A percentile compares a stretch with the other conserved stretches of the same genome.
These are phyloP conservation scores for Zapornia atra DNA, from an alignment of 2,113 vertebrate species.

Conservation along the genomic window DNA sequence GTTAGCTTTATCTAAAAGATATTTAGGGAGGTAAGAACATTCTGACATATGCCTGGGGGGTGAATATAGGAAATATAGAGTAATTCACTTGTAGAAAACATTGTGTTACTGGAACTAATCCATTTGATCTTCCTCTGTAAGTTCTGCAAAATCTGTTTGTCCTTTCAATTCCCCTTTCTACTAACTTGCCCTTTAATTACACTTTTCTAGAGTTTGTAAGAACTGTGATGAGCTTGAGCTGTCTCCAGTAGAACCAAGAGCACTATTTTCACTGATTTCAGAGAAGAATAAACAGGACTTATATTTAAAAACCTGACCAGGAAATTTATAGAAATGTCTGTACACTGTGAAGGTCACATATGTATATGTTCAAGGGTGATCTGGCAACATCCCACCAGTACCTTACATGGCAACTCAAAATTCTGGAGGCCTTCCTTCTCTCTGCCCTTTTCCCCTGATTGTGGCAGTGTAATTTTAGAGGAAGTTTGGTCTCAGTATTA, in stretches of 20 bases:
- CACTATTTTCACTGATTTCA: not conserved
- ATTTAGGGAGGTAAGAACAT: not conserved
- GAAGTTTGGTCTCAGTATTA: not conserved
- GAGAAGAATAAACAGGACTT: not conserved
- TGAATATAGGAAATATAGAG: not conserved
- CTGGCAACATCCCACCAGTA: not conserved
- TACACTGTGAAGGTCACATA: not conserved
- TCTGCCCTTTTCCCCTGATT: not conserved
- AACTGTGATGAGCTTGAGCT: not conserved
- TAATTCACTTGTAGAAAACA: not conserved
- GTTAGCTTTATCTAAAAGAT: not conserved
- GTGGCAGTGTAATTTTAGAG: not conserved
- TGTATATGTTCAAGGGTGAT: fast-evolving
- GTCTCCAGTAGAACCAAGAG: not conserved
- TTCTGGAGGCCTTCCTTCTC: fast-evolving
- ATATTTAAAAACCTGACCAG: not conserved
- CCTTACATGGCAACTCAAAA: not conserved
- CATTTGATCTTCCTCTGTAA: not conserved
- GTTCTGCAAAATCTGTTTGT: not conserved
- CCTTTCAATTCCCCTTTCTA: not conserved
- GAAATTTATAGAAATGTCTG: not conserved
- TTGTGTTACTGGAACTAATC: not conserved
- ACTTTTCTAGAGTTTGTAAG: not conserved
- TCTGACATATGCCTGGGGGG: not conserved
- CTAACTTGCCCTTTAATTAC: not conserved